A percentile compares a stretch with the other conserved stretches of the same genome.
Evolutionary conservation across 2,113 vertebrate genomes (phyloP).

Genomic region (Oreochromis aureus): DNA sequence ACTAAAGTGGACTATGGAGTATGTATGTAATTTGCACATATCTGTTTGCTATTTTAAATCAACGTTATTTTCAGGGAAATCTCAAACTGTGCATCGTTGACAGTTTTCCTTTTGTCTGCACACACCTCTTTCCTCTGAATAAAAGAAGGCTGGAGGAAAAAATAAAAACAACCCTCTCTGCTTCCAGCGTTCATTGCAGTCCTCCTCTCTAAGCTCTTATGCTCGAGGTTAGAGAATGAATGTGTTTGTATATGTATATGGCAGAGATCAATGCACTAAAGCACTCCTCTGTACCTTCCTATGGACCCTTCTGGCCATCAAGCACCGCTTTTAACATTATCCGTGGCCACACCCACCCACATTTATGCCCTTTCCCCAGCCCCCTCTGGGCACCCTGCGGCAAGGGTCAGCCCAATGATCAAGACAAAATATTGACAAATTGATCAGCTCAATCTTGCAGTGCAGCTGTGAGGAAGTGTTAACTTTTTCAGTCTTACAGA

Average conservation of each 20-base stretch:
- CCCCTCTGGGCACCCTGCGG: neutral
- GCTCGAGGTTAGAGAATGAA: neutral
- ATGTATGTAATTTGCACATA: neutral
- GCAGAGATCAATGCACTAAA: conserved; percentile 8
- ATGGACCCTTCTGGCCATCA: conserved; percentile 12
- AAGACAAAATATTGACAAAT: conserved; percentile 53
- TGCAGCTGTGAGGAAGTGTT: conserved; percentile 57
- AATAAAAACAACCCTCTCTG: neutral
- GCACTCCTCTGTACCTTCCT: neutral
- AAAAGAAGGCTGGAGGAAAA: neutral
- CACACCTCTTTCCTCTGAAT: neutral
- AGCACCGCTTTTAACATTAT: neutral
- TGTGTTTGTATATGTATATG: neutral
- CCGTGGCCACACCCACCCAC: neutral
- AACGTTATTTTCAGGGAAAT: neutral
- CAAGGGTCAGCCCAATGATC: conserved; percentile 29
- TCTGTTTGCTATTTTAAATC: neutral
- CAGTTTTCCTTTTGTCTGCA: neutral
- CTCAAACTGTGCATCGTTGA: neutral
- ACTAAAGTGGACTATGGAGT: neutral
- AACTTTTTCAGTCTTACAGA: conserved; percentile 31
- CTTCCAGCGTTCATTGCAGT: neutral
- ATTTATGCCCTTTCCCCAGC: neutral
- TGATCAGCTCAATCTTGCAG: conserved; percentile 43
- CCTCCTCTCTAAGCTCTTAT: neutral